Evolutionary conservation across 1,140 invertebrate species (phyloP).

Genomic region (Procambarus clarkii): DNA sequence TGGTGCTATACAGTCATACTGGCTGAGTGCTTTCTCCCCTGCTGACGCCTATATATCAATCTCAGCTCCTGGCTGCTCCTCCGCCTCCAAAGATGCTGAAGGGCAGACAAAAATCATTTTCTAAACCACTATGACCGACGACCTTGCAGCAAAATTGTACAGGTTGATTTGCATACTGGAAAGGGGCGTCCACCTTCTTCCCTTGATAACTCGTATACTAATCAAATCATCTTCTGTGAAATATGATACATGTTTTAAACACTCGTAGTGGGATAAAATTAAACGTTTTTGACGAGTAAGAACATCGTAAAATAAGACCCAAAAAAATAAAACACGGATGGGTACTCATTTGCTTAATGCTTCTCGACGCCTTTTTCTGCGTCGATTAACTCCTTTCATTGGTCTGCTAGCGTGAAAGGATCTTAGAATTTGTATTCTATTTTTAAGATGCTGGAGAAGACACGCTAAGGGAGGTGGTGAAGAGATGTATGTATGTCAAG

Average conservation of each 20-base stretch:
- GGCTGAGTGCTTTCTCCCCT: too few relatives aligned
- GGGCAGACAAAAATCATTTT: not conserved
- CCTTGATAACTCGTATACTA: not conserved
- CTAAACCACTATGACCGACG: not conserved
- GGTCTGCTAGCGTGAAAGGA: not conserved
- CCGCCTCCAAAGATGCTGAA: too few relatives aligned
- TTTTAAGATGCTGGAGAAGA: not conserved
- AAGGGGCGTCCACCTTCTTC: not conserved
- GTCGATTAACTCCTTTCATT: not conserved
- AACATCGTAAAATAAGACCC: not conserved
- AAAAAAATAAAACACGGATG: too few relatives aligned
- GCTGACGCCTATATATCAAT: too few relatives aligned
- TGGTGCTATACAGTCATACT: too few relatives aligned
- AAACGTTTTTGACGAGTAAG: not conserved
- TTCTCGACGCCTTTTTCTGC: not conserved
- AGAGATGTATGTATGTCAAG: conserved; percentile 14
- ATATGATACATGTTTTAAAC: not conserved
- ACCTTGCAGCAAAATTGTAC: not conserved
- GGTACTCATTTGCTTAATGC: too few relatives aligned
- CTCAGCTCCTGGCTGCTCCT: too few relatives aligned
- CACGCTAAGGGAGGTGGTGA: not conserved
- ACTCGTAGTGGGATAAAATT: not conserved
- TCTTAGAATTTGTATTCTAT: not conserved
- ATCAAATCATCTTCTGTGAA: not conserved
- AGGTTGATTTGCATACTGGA: not conserved